A percentile compares a stretch with the other conserved stretches of the same genome.
These are phyloP conservation scores for Cephalopholis sonnerati DNA, from an alignment of 2,113 vertebrate genomes.

Conservation along the genomic window DNA sequence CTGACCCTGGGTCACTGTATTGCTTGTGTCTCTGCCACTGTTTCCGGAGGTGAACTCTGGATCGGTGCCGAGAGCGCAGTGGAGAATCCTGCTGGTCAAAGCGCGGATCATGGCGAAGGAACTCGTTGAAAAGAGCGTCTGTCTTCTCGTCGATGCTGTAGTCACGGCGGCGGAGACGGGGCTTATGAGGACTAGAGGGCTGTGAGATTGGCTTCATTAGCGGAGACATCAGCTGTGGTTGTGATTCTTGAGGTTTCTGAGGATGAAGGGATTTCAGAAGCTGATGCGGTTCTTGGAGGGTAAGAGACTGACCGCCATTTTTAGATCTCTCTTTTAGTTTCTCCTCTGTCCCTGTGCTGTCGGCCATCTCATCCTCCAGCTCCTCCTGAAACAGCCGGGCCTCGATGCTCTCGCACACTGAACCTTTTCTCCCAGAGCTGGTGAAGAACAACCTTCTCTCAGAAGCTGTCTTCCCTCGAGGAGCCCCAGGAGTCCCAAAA, in stretches of 20 bases:
- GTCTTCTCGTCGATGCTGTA: constrained; percentile 99
- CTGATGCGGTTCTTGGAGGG: constrained; percentile 60
- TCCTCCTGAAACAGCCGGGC: constrained; percentile 82
- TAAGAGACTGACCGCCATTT: constrained; percentile 21
- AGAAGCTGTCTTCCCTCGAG: constrained; percentile 88
- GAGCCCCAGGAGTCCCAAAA: constrained; percentile 78
- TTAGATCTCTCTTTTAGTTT: constrained; percentile 60
- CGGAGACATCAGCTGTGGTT: constrained; percentile 55
- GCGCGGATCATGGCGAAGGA: constrained; percentile 94
- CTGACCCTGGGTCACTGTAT: constrained; percentile 92
- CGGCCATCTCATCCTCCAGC: constrained; percentile 82
- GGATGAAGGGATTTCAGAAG: constrained; percentile 53
- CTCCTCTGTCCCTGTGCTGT: constrained; percentile 22
- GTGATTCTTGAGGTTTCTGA: constrained; percentile 63
- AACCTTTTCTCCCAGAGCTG: constrained; percentile 89
- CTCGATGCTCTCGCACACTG: constrained; percentile 92
- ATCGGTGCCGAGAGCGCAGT: constrained; percentile 86
- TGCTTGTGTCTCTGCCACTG: constrained; percentile 97
- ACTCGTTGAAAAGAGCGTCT: constrained; percentile 95
- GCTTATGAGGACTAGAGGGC: constrained; percentile 62
- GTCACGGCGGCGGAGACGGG: constrained; percentile 88
- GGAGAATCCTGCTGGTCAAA: constrained; percentile 91
- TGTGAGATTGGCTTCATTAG: constrained; percentile 48
- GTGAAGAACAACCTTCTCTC: constrained; percentile 93
- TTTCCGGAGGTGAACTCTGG: constrained; percentile 91